Base-by-base conservation (phyloP, 2,797 vertebrate species). In the Poeciliopsis infans region DNA sequence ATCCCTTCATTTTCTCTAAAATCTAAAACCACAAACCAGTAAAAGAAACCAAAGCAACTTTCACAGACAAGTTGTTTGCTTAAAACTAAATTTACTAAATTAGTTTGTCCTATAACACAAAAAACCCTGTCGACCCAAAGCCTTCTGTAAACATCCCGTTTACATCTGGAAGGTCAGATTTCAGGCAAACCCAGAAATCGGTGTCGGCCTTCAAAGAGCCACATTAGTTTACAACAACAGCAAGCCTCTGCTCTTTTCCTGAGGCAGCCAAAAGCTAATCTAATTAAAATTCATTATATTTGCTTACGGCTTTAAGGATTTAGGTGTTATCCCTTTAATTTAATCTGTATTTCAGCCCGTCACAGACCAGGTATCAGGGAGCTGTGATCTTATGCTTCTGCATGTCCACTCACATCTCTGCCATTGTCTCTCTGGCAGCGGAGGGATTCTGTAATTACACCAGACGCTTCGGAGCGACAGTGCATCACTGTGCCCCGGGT, bases 381-480 rank as follows among this genome's bases (percentile, higher is more conserved):
- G 45, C 79, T 47, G 71, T 64, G 72, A 69, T 79, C 66, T 78
- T 49, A 36, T 28, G 74, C 82, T 77, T 84, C 70, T 43, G 51
- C 70, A 5, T 33, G 13, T 33, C 13, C 61, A 66, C 61, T 39
- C 61, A 66, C 61, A 39, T 51, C 49, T 51, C 49, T 23, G 49
- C 12, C 59, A 33, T 79, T 28, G 84, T 61, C 79, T 53, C 75
- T 83, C 61, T 20, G 82, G 78, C 12, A 47, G 68, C 20, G 1
- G 78, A 76, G 72, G n/a, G 81, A 83, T 79, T 89, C 89, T 91
- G 92, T 93, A 92, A 92, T 93, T 92, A 94, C 89, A 93, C 16
- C 86, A 87, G 82, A 72, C 43, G 49, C 28, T 78, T 81, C 81
- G 49, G 79, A 85, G 69, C 83, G 87, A 87, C 81, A 18, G 51